Evolutionary conservation across 2,113 vertebrate species (phyloP), one percentile per base, ranked within the genome.

Genomic region (Archilochus colubris): DNA sequence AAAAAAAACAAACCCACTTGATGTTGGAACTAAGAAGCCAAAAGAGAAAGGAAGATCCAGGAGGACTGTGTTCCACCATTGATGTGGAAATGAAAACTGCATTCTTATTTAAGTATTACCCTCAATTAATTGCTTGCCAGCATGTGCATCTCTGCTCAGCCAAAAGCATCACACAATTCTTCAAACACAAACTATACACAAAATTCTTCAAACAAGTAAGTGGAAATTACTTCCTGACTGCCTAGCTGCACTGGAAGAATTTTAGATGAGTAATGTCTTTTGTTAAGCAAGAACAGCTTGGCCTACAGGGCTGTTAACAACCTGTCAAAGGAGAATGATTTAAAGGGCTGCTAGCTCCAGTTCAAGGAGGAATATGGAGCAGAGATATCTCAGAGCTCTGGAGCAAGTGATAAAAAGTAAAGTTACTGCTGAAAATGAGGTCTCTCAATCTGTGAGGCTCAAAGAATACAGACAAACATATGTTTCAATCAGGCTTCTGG

Each of bases 291-390:
- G 44, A 88, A 43, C 40, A 74, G 66, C 33, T 87, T 10, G 2
- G 50, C 30, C n/a, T 94, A 64, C 36, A 62, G 68, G 63, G 36
- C 14, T 76, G 43, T 51, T 78, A 92, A 79, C 53, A 92, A 79
- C 53, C 28, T n/a, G 64, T 91, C 64, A 95, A 75, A 93, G n/a
- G 9, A 31, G 46, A 89, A 88, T 33, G 46, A 95, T 76, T 91
- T 86, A 78, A 80, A 66, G 11, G 44, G 31, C 23, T 88, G 36
- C 50, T 50, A 86, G 61, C 36, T 66, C 33, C 46, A 70, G 25
- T 63, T 83, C 64, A 70, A 91, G 72, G 55, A 25, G n/a, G 19
- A 92, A 79, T 18, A 25, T 62, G 20, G 20, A 82, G 50, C 58
- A 87, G 53, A 86, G 62, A 80, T 36, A 92, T 63, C n/a, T 73